These are phyloP conservation scores for Caenorhabditis becei DNA, from an alignment of 2,888 invertebrate species.

Conservation along the genomic window DNA sequence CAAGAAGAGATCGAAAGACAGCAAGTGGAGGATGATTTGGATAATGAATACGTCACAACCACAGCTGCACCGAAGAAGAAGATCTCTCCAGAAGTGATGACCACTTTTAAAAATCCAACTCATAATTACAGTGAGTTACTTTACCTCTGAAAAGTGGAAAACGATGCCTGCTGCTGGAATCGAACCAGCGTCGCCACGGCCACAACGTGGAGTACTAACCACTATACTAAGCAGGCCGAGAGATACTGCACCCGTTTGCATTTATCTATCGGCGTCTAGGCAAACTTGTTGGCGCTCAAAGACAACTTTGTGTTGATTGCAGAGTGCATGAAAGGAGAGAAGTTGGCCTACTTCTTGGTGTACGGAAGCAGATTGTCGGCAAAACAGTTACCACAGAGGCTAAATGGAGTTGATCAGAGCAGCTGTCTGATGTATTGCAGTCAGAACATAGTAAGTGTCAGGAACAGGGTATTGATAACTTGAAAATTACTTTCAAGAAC, in stretches of 20 bases:
- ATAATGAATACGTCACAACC: constrained; percentile 42
- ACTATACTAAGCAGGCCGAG: constrained; percentile 70
- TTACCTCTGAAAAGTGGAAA: neutral
- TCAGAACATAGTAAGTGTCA: constrained; percentile 66
- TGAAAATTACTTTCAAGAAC: constrained; percentile 59
- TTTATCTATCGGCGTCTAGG: constrained; percentile 15
- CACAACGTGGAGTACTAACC: constrained; percentile 80
- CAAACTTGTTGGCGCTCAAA: neutral
- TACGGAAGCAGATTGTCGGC: constrained; percentile 63
- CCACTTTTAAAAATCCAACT: constrained; percentile 54
- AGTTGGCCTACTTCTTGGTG: constrained; percentile 67
- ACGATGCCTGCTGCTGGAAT: constrained; percentile 50
- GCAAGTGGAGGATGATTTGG: constrained; percentile 44
- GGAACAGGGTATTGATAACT: too few relatives aligned
- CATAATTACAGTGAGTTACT: constrained; percentile 49
- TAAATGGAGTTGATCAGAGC: constrained; percentile 70
- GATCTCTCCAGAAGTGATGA: constrained; percentile 36
- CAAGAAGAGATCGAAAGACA: constrained; percentile 49
- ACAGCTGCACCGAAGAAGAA: constrained; percentile 31
- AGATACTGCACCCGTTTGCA: constrained; percentile 7
- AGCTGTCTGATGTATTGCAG: constrained; percentile 73
- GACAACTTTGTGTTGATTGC: constrained; percentile 16
- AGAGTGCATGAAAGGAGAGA: constrained; percentile 67
- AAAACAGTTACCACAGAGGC: constrained; percentile 49
- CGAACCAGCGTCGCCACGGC: constrained; percentile 73